Evolutionary conservation across 2,888 invertebrate species (phyloP).

Genomic region (Leptinotarsa haldemani): DNA sequence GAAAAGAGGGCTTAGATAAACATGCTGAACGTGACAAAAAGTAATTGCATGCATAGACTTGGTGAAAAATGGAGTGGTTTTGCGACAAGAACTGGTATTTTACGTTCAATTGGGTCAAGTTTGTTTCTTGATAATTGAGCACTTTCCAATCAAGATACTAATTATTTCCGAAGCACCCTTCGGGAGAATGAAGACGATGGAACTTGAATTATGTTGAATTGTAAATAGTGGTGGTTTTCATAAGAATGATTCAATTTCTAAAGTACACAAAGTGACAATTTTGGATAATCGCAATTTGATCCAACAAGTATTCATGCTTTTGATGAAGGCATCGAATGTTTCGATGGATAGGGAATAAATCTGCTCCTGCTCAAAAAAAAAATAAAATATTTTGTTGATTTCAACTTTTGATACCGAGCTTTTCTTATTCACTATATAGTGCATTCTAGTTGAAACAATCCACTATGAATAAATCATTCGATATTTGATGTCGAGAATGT

Average conservation of each 20-base stretch:
- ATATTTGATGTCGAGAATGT: too few species aligned
- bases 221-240: not conserved
- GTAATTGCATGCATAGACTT: slow-evolving; percentile 44
- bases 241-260: not conserved
- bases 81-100: slow-evolving; percentile 8
- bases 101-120: slow-evolving; percentile 20
- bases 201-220: not conserved
- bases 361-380: too few species aligned
- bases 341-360: not conserved
- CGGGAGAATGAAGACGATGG: not conserved
- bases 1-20: slow-evolving; percentile 44
- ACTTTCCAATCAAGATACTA: slow-evolving; percentile 19
- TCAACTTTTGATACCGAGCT: too few species aligned
- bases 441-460: too few species aligned
- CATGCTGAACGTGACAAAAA: slow-evolving; percentile 47
- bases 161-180: slow-evolving; percentile 11
- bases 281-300: too few species aligned
- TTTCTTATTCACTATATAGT: too few species aligned
- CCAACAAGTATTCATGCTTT: too few species aligned
- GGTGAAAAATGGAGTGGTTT: slow-evolving; percentile 9
- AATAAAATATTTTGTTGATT: too few species aligned
- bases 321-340: not conserved
- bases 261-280: not conserved
- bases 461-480: too few species aligned
- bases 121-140: slow-evolving; percentile 23